These are phyloP conservation scores for Siniperca chuatsi DNA, from an alignment of 2,113 vertebrate species.

Conservation along the genomic window DNA sequence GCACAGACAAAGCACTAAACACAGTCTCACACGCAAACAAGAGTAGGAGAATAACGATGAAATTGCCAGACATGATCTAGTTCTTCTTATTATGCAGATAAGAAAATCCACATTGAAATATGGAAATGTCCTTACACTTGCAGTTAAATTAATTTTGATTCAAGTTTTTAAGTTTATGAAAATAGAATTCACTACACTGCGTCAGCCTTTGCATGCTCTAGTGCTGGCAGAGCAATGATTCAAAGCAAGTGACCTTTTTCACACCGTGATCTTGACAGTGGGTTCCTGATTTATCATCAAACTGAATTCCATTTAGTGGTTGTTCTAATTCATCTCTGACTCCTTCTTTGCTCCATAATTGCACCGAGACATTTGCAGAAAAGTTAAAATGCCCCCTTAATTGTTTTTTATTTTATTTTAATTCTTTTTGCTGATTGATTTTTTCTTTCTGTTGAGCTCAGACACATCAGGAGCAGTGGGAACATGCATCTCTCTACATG, in stretches of 20 bases:
- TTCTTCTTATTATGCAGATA: background rate
- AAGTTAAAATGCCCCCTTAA: conserved; percentile 42
- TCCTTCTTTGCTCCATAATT: conserved; percentile 50
- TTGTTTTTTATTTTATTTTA: conserved; percentile 48
- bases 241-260: conserved; percentile 68
- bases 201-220: background rate
- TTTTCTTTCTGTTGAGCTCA: conserved; percentile 28
- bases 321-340: conserved; percentile 63
- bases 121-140: background rate
- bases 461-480: conserved; percentile 23
- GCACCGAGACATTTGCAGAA: conserved; percentile 45
- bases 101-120: conserved; percentile 7
- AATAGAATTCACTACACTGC: conserved; percentile 12
- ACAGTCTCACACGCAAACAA: background rate
- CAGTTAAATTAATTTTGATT: conserved; percentile 41
- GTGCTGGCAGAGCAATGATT: conserved; percentile 42
- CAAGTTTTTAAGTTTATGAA: conserved; percentile 34
- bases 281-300: conserved; percentile 63
- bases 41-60: background rate
- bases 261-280: conserved; percentile 56
- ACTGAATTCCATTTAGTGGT: conserved; percentile 54
- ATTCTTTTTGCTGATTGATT: conserved; percentile 49
- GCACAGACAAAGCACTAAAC: background rate
- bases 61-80: background rate
- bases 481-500: conserved; percentile 41